A percentile compares a stretch with the other conserved stretches of the same genome.
phyloP scores from a whole-genome alignment of 2,797 vertebrate species.

The Lutjanus campechanus region DNA sequence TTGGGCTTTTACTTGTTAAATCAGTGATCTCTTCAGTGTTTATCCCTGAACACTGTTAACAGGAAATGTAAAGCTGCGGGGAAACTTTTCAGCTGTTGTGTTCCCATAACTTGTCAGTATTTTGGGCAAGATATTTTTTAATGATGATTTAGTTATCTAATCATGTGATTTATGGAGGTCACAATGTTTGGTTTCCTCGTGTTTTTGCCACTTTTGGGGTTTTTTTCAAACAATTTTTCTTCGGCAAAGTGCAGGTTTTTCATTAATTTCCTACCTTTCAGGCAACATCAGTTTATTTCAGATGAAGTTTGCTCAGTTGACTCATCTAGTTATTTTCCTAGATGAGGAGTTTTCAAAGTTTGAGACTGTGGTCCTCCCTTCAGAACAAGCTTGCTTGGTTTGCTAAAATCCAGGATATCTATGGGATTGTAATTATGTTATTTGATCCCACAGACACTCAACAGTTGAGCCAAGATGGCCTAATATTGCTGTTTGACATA shows the following conservation, averaged over 20 bases:
- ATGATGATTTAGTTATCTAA: neutral
- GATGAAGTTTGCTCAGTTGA: neutral
- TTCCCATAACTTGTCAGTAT: neutral
- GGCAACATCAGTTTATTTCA: neutral
- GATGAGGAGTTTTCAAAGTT: too few relatives aligned
- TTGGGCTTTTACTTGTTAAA: neutral
- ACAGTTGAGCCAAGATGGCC: too few relatives aligned
- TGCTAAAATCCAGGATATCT: too few relatives aligned
- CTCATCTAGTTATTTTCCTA: too few relatives aligned
- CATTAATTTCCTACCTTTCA: neutral
- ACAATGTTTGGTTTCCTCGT: neutral
- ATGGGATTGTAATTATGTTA: too few relatives aligned
- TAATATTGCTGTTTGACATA: too few relatives aligned
- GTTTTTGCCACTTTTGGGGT: too few relatives aligned
- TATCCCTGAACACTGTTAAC: neutral
- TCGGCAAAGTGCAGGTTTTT: neutral
- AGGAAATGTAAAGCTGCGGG: neutral
- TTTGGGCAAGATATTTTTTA: neutral
- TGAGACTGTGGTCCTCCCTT: too few relatives aligned
- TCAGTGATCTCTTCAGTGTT: conserved; percentile 6
- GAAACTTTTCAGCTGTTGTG: neutral
- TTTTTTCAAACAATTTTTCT: too few relatives aligned
- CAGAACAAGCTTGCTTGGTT: too few relatives aligned
- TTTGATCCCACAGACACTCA: too few relatives aligned
- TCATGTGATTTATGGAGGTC: neutral